Evolutionary conservation across 1,140 invertebrate genomes (phyloP).

Genomic region (Chymomyza costata): DNA sequence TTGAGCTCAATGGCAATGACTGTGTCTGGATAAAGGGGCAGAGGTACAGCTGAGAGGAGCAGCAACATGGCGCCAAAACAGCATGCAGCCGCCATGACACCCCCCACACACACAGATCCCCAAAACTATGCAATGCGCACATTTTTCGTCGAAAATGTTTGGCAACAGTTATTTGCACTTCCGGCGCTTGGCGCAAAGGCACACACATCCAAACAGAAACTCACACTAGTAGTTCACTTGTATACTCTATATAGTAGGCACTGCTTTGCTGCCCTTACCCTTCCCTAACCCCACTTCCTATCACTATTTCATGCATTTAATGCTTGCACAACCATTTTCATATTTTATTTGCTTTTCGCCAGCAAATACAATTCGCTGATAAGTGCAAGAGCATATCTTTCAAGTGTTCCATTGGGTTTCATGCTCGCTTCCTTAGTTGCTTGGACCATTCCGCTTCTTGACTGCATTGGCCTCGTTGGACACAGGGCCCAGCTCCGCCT

Average conservation of each 20-base stretch:
- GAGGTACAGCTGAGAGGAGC: background rate
- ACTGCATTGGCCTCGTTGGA: background rate
- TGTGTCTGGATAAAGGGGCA: background rate
- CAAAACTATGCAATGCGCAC: slow-evolving; percentile 56
- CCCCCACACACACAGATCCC: background rate
- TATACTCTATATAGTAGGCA: too few species aligned
- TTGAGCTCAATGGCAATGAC: slow-evolving; percentile 16
- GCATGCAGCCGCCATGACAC: background rate
- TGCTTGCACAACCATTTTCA: slow-evolving; percentile 44
- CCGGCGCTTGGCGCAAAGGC: slow-evolving; percentile 33
- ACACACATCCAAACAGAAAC: slow-evolving; percentile 6
- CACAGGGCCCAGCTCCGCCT: slow-evolving; percentile 7
- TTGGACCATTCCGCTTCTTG: too few species aligned
- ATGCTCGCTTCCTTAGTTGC: too few species aligned
- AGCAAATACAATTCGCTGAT: slow-evolving; percentile 42
- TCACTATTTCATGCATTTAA: slow-evolving; percentile 25
- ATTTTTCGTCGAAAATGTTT: slow-evolving; percentile 66
- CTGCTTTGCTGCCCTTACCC: background rate
- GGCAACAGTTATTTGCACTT: slow-evolving; percentile 71
- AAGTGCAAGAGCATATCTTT: slow-evolving; percentile 32
- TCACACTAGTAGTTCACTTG: slow-evolving; percentile 1
- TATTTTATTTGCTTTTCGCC: slow-evolving; percentile 54
- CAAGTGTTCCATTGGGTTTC: slow-evolving; percentile 3
- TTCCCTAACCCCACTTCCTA: background rate
- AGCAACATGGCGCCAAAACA: background rate